phyloP scores from a whole-genome alignment of 1,140 invertebrate species.

The Polypedilum pembai region DNA sequence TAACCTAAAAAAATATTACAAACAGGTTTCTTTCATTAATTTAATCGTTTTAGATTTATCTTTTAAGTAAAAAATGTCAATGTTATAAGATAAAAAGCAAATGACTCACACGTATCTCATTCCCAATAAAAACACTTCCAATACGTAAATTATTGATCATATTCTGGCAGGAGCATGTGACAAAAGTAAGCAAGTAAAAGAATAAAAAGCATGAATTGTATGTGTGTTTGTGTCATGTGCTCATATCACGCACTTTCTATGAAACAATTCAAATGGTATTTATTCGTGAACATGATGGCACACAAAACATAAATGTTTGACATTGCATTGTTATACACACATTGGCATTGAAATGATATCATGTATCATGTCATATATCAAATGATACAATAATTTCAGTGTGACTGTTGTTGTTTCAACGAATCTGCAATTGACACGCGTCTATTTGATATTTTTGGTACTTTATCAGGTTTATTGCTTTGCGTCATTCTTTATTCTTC shows the following conservation, averaged over 20 bases:
- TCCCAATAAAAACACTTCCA: not conserved
- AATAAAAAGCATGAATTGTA: not conserved
- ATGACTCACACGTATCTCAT: not conserved
- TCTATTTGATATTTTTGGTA: conserved; percentile 13
- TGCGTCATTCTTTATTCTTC: too few relatives aligned
- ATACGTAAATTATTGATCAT: conserved; percentile 19
- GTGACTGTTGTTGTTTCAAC: not conserved
- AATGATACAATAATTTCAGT: not conserved
- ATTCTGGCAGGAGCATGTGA: not conserved
- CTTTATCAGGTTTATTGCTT: not conserved
- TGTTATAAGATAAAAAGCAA: not conserved
- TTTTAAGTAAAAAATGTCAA: too few relatives aligned
- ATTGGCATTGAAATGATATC: conserved; percentile 11
- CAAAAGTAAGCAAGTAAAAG: too few relatives aligned
- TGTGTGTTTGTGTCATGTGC: not conserved
- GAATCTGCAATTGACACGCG: not conserved
- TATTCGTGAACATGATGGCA: not conserved
- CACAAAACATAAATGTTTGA: conserved; percentile 6
- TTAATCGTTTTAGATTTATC: too few relatives aligned
- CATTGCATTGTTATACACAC: not conserved
- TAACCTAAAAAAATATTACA: too few relatives aligned
- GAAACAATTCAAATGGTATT: conserved; percentile 9
- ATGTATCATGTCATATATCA: conserved; percentile 11
- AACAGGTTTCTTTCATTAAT: too few relatives aligned
- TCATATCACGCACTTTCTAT: conserved; percentile 11